Base-by-base conservation (phyloP, 1,140 invertebrate genomes). In the Drosophila nigrodunni region DNA sequence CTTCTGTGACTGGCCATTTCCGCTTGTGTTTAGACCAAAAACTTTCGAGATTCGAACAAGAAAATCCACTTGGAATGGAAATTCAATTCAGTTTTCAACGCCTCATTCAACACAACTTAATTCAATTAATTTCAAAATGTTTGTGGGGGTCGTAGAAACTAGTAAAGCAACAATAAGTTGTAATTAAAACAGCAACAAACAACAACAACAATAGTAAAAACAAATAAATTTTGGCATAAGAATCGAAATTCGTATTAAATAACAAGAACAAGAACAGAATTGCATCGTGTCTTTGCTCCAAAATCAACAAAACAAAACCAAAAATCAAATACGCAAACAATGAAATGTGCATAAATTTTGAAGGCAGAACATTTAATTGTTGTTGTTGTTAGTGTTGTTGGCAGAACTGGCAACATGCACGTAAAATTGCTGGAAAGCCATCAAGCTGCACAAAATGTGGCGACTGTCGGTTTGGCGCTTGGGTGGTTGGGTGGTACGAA, bases 31-130 rank as follows among this genome's bases (percentile, higher is more conserved):
- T 49, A 21, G 35, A 41, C 13, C 50, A 73, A 64, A 52, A 60
- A 7, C 13, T 30, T 30, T 30, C 25, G 6, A 30, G 25, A 30
- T 30, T 30, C 25, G 25, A 25, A 46, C 41, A 34, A 25, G 8
- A 30, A 18, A 21, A 52, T 8, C 35, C 7, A 61, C 11, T 13
- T 9, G 21, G 41, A 65, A 80, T 83, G 80, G 68, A 77, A 85
- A 86, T 81, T 80, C 78, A 81, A 52, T 52, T 52, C 50, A 52
- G 34, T 81, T 86, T 83, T 86, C 82, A 85, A 71, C 82, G 82
- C 82, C 62, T 78, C 82, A 81, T 71, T 86, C 82, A 85, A 81
- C 82, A 81, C 82, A 81, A 68, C 68, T 87, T 87, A 82, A 82
- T 86, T 82, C 73, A 87, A 87, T 88, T 88, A 88, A 79, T 82